Evolutionary conservation across 2,797 vertebrate genomes (phyloP).

Genomic region (Microctenopoma steveboyesi): DNA sequence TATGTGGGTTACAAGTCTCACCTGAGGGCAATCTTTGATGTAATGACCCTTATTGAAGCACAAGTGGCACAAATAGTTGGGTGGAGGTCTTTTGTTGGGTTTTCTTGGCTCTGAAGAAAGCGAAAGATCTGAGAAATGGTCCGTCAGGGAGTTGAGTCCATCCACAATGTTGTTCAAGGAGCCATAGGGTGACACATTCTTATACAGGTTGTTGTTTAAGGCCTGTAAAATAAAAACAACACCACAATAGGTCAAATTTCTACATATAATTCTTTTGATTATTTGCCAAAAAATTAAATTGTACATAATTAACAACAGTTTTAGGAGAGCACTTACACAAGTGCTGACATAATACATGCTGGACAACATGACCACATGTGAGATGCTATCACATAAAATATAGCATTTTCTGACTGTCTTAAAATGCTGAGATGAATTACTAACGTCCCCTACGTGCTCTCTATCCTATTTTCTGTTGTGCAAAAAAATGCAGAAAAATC

Average conservation of each 20-base stretch:
- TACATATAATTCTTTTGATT: not conserved
- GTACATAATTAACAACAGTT: not conserved
- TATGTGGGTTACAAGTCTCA: conserved; percentile 72
- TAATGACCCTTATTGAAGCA: conserved; percentile 99
- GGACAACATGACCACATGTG: conserved; percentile 9
- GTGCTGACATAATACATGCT: conserved; percentile 4
- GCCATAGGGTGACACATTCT: conserved; percentile 95
- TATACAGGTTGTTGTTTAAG: conserved; percentile 94
- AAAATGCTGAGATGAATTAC: conserved; percentile 30
- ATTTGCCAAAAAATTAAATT: not conserved
- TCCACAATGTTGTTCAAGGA: conserved; percentile 99
- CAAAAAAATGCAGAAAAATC: conserved; percentile 28
- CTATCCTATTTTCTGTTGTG: conserved; percentile 50
- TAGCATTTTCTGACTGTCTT: conserved; percentile 13
- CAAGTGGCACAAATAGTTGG: conserved; percentile 98
- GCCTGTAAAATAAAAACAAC: conserved; percentile 71
- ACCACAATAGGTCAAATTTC: not conserved
- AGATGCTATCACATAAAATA: conserved; percentile 12
- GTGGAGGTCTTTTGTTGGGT: conserved; percentile 97
- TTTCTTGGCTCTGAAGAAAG: conserved; percentile 95
- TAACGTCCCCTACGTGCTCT: conserved; percentile 40
- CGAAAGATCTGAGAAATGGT: conserved; percentile 98
- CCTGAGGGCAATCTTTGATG: conserved; percentile 99
- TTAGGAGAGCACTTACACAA: not conserved
- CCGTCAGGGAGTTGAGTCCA: conserved; percentile 96